Evolutionary conservation across 1,140 invertebrate species (phyloP).

Genomic region (Zaprionus camerounensis): DNA sequence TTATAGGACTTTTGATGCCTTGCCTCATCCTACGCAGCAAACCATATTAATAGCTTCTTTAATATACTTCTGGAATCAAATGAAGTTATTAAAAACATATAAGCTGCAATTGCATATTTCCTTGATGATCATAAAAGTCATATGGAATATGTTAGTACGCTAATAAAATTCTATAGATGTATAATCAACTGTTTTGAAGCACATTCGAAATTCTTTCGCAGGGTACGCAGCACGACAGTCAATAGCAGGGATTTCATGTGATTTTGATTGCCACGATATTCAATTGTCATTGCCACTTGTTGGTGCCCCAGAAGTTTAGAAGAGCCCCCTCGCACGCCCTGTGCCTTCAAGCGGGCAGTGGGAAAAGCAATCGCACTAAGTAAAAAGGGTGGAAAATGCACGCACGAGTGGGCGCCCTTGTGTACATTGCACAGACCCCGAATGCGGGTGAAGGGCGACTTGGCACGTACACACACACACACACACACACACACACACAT

Average conservation of each 20-base stretch:
- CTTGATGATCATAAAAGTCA: neutral
- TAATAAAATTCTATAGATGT: conserved; percentile 28
- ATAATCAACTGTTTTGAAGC: conserved; percentile 35
- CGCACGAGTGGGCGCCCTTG: conserved; percentile 53
- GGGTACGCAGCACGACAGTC: neutral
- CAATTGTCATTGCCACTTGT: conserved; percentile 54
- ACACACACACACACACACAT: neutral
- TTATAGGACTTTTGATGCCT: neutral
- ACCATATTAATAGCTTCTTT: neutral
- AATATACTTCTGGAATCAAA: neutral
- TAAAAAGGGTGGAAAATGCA: conserved; percentile 65
- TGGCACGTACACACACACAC: too few species aligned
- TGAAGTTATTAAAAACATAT: neutral
- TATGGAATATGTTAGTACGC: neutral
- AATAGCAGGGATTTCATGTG: conserved; percentile 35
- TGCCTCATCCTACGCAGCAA: neutral
- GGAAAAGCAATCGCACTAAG: conserved; percentile 57
- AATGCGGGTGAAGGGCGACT: neutral
- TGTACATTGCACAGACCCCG: conserved; percentile 4
- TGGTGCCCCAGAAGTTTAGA: conserved; percentile 24
- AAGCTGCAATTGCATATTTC: conserved; percentile 2
- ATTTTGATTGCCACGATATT: conserved; percentile 50
- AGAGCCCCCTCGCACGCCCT: neutral
- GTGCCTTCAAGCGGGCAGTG: conserved; percentile 12
- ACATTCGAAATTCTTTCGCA: conserved; percentile 13